Conservation (phyloP, 2,113 vertebrate species). For the Peromyscus polionotus region DNA sequence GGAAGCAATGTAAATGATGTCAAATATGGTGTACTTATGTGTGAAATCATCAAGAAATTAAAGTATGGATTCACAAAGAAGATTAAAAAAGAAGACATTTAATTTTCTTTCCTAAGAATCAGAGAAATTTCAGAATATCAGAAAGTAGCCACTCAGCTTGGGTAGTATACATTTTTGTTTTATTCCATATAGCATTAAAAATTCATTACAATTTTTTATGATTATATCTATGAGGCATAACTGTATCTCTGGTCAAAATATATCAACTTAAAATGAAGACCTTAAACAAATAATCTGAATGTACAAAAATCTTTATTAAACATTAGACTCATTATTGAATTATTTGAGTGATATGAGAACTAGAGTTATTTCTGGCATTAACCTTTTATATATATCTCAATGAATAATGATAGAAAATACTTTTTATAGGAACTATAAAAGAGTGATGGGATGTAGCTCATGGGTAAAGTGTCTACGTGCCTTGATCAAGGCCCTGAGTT, state of each 20-base stretch:
- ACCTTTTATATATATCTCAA: background rate
- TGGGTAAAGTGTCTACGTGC: background rate
- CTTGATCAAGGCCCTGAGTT: background rate
- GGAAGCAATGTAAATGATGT: too few species aligned
- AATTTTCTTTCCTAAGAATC: background rate
- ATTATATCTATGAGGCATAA: background rate
- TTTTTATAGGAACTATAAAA: background rate
- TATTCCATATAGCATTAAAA: background rate
- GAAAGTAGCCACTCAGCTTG: background rate
- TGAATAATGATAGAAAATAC: conserved; percentile 22
- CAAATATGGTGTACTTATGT: background rate
- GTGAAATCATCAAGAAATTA: background rate
- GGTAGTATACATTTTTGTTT: background rate
- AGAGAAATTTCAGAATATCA: conserved; percentile 17
- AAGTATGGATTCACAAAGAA: background rate
- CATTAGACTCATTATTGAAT: conserved; percentile 1
- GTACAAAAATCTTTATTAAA: conserved; percentile 10
- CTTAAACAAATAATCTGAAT: background rate
- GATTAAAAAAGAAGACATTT: background rate
- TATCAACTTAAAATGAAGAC: background rate
- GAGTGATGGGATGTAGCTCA: background rate
- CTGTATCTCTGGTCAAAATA: background rate
- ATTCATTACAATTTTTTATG: background rate
- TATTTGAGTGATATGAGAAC: background rate
- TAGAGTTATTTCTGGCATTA: background rate